Evolutionary conservation across 2,113 vertebrate species (phyloP).

Genomic region (Pionites leucogaster): DNA sequence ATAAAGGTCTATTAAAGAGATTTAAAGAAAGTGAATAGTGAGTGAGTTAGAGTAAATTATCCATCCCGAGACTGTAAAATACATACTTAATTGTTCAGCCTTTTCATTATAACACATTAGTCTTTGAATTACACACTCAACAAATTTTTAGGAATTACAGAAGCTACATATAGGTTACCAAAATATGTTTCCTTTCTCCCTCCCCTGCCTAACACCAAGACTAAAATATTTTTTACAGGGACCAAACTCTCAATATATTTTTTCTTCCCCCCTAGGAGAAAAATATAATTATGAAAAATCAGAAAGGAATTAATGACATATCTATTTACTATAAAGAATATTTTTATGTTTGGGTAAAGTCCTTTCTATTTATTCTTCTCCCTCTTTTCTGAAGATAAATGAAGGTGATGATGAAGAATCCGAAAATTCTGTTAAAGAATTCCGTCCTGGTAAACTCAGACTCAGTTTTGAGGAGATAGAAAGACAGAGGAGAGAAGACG

Average conservation of each 20-base stretch:
- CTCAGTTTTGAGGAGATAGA: slow-evolving; percentile 96
- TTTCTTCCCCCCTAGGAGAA: background rate
- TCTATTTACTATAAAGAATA: background rate
- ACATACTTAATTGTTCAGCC: background rate
- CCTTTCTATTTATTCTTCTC: background rate
- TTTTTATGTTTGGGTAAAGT: background rate
- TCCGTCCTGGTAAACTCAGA: slow-evolving; percentile 87
- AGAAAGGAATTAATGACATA: background rate
- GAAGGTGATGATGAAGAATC: slow-evolving; percentile 65
- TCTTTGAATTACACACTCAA: background rate
- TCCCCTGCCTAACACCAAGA: background rate
- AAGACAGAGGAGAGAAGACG: slow-evolving; percentile 88
- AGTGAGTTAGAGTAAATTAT: background rate
- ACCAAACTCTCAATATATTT: background rate
- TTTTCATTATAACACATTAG: background rate
- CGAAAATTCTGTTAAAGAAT: slow-evolving; percentile 55
- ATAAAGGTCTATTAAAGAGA: background rate
- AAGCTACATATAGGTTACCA: background rate
- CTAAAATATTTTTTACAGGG: background rate
- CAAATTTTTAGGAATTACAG: background rate
- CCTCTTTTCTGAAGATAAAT: slow-evolving; percentile 26
- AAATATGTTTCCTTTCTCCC: background rate
- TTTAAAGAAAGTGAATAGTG: background rate
- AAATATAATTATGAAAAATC: background rate
- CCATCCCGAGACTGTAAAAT: background rate